Conservation (phyloP, 2,888 invertebrate genomes). For the Callosobruchus maculatus region DNA sequence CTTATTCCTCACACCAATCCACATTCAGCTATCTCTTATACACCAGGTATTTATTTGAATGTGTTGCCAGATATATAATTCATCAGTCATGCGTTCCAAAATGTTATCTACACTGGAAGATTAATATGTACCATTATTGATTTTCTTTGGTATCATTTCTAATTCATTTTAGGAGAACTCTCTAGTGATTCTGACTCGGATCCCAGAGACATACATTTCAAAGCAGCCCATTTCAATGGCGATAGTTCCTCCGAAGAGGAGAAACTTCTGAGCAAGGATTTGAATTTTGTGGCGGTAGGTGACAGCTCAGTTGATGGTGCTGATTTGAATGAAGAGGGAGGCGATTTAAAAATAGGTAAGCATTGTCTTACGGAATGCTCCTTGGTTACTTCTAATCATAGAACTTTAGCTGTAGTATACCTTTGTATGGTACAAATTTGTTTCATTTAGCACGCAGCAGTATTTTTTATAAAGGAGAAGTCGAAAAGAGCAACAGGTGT, state of each 20-base stretch:
- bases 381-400: no score
- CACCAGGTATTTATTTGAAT: not conserved
- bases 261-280: conserved; percentile 36
- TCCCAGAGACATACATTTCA: conserved; percentile 43
- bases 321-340: not conserved
- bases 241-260: conserved; percentile 47
- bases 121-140: no score
- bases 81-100: no score
- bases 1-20: conserved; percentile 31
- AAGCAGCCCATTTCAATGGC: conserved; percentile 45
- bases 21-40: not conserved
- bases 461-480: no score
- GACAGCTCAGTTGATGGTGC: not conserved
- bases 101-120: no score
- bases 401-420: no score
- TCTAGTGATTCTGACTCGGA: conserved; percentile 46
- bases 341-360: not conserved
- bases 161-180: conserved; percentile 30
- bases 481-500: no score
- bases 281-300: conserved; percentile 28
- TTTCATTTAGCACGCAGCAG: no score
- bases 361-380: no score
- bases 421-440: no score
- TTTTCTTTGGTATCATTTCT: no score
- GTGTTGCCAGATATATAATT: no score